Conservation (phyloP, 2,888 invertebrate species). For the Heliconius hortense region DNA sequence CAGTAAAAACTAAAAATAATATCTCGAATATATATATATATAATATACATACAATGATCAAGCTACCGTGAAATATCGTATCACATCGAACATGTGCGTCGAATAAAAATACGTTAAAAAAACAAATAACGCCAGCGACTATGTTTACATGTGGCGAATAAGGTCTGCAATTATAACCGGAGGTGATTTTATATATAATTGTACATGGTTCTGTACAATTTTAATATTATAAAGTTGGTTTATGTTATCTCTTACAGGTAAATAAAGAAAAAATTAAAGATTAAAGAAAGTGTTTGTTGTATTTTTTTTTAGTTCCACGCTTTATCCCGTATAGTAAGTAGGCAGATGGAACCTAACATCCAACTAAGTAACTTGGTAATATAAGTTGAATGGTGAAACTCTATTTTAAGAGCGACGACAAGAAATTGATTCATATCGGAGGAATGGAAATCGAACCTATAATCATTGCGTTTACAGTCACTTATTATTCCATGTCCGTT, state of each 20-base stretch:
- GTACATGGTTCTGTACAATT: slow-evolving; percentile 34
- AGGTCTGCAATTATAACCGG: slow-evolving; percentile 54
- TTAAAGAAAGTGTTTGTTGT: no score
- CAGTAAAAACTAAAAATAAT: no score
- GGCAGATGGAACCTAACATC: neutral
- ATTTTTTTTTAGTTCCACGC: no score
- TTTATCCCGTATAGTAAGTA: neutral
- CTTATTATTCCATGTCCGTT: no score
- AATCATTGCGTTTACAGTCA: no score
- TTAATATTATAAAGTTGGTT: neutral
- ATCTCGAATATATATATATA: no score
- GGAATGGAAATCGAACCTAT: no score
- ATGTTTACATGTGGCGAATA: slow-evolving; percentile 64
- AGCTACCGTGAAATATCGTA: slow-evolving; percentile 33
- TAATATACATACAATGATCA: slow-evolving; percentile 17
- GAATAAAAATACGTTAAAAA: slow-evolving; percentile 58
- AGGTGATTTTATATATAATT: slow-evolving; percentile 38
- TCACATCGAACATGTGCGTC: slow-evolving; percentile 52
- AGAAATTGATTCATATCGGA: no score
- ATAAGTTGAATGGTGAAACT: no score
- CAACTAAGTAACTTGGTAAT: neutral
- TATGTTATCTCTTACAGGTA: neutral
- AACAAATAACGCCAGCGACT: slow-evolving; percentile 55
- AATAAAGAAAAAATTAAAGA: no score
- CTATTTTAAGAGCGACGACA: no score